Conservation (phyloP, 2,113 vertebrate species). For the Gopherus flavomarginatus region DNA sequence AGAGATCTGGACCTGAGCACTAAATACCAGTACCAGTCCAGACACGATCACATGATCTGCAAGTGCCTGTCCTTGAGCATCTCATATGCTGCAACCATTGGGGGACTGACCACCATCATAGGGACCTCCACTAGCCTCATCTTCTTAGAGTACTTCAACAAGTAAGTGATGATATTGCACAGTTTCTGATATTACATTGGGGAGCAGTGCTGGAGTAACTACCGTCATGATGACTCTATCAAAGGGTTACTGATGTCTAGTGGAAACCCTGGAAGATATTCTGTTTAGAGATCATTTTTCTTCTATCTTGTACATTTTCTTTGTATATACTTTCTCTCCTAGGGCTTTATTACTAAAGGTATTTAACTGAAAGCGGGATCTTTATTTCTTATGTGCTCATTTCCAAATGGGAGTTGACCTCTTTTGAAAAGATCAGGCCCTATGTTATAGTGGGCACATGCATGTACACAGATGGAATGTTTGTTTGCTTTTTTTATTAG, state of each 20-base stretch:
- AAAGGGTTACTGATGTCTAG: not conserved
- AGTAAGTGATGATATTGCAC: constrained; percentile 74
- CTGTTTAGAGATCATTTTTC: not conserved
- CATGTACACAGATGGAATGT: not conserved
- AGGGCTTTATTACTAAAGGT: not conserved
- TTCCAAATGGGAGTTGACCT: not conserved
- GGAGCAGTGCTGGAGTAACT: not conserved
- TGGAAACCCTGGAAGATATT: not conserved
- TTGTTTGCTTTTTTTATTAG: not conserved
- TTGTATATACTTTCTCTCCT: not conserved
- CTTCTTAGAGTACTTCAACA: constrained; percentile 98
- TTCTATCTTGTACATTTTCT: not conserved
- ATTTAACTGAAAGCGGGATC: not conserved
- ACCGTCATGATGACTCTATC: not conserved
- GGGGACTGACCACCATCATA: constrained; percentile 96
- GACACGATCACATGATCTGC: constrained; percentile 95
- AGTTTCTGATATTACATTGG: not conserved
- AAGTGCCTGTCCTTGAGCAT: constrained; percentile 97
- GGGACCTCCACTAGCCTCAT: constrained; percentile 98
- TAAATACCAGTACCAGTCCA: constrained; percentile 89
- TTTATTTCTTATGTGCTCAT: not conserved
- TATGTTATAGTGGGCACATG: not conserved
- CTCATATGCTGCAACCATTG: constrained; percentile 95
- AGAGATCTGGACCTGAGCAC: constrained; percentile 79
- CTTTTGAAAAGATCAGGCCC: not conserved